Base-by-base conservation (phyloP, 2,113 vertebrate genomes). In the Perca schrenkii region DNA sequence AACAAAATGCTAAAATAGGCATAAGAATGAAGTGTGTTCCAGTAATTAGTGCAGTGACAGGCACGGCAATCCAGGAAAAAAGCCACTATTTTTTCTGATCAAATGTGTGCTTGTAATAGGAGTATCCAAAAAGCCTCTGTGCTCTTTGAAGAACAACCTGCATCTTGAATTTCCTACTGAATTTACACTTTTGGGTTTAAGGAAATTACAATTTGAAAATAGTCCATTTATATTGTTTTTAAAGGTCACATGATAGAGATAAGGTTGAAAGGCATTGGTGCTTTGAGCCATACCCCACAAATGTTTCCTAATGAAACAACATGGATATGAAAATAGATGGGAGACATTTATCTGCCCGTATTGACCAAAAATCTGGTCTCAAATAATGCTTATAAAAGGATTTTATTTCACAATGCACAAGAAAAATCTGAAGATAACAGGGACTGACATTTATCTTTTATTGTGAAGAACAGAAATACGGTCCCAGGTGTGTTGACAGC, bases 1-100 rank as follows among this genome's bases (percentile, higher is more conserved):
- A 50, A 57, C 46, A 49, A 7, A 14, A 43, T 69, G n/a, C 50
- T 64, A 50, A 74, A 74, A 57, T 1, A 25, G 19, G 5, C 4
- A 49, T 65, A 52, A 25, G 22, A 25, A n/a, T 28, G 11, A 22
- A 8, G 43, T 14, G 43, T 3, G 4, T 74, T 70, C 31, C 43
- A 65, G 58, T 67, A 60, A 71, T 74, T 65, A 74, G 64, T 56
- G 50, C 54, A 22, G 34, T 43, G 58, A 60, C 43, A 53, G 70
- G 16, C 47, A 47, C 17, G n/a, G 22, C 25, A 52, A 36, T 74
- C 40, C 68, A 56, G 60, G 62, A 34, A 58, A 68, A 69, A 28
- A 12, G 8, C 0, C 17, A 49, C 50, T 65, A 3, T 12, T 50
- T 40, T 62, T 77, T 50, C 68, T 61, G 53, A 74, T 65, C 14